A percentile compares a stretch with the other conserved stretches of the same genome.
Evolutionary conservation across 1,140 invertebrate genomes (phyloP).

Genomic region (Drosophila sturtevanti): DNA sequence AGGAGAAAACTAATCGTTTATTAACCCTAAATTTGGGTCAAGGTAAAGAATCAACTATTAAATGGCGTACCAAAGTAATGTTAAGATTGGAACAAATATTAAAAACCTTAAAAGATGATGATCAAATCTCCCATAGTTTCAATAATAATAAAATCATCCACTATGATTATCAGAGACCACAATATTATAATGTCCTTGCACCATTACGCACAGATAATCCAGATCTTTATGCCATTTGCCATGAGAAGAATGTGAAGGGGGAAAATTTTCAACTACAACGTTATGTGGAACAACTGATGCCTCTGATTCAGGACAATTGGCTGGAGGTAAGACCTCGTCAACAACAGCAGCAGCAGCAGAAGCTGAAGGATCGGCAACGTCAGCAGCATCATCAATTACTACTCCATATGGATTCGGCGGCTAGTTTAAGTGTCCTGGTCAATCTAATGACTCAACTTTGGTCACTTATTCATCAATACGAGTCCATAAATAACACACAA

Average conservation of each 20-base stretch:
- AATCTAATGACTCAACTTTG: constrained; percentile 85
- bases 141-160: constrained; percentile 17
- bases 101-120: constrained; percentile 70
- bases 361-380: constrained; percentile 32
- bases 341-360: constrained; percentile 59
- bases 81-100: constrained; percentile 86
- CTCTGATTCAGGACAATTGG: constrained; percentile 90
- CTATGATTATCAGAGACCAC: constrained; percentile 39
- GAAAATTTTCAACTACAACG: constrained; percentile 66
- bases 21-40: constrained; percentile 86
- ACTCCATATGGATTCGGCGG: constrained; percentile 84
- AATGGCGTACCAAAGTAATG: constrained; percentile 90
- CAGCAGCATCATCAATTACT: constrained; percentile 73
- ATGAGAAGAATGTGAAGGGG: constrained; percentile 27
- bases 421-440: constrained; percentile 84
- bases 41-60: constrained; percentile 87
- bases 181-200: constrained; percentile 51
- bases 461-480: constrained; percentile 83
- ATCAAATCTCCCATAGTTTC: not conserved
- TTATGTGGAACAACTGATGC: constrained; percentile 86
- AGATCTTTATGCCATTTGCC: constrained; percentile 33
- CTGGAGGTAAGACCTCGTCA: constrained; percentile 86
- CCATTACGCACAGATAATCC: constrained; percentile 18
- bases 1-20: constrained; percentile 85
- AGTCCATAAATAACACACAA: constrained; percentile 58